phyloP scores from a whole-genome alignment of 2,113 vertebrate genomes.

The Eclectus roratus region DNA sequence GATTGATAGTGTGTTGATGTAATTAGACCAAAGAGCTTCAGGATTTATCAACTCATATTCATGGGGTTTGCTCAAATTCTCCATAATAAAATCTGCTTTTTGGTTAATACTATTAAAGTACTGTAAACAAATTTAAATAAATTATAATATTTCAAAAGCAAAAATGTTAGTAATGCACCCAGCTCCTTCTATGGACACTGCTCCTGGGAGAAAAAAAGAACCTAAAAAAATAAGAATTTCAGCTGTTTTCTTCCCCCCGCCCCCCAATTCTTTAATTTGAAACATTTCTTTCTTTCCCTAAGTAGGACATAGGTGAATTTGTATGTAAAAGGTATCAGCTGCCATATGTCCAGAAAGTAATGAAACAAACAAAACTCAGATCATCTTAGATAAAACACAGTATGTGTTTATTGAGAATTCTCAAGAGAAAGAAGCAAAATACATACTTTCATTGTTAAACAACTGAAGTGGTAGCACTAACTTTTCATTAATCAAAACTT shows the following conservation, averaged over 20 bases:
- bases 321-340: not conserved
- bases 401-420: constrained; percentile 39
- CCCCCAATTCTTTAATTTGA: not conserved
- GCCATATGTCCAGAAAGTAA: not conserved
- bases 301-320: not conserved
- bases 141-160: not conserved
- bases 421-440: not conserved
- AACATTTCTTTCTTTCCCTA: not conserved
- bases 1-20: not conserved
- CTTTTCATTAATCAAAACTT: not conserved
- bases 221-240: not conserved
- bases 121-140: not conserved
- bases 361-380: not conserved
- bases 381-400: not conserved
- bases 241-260: not conserved
- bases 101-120: not conserved
- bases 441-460: not conserved
- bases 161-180: not conserved
- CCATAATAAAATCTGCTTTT: not conserved
- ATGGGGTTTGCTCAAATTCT: not conserved
- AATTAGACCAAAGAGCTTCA: not conserved
- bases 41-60: not conserved
- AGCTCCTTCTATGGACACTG: not conserved
- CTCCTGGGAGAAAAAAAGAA: not conserved
- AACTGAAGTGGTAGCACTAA: not conserved